Evolutionary conservation across 2,888 invertebrate species (phyloP), one percentile per base, ranked within the genome.

Genomic region (Mongoloraphidia duomilia): DNA sequence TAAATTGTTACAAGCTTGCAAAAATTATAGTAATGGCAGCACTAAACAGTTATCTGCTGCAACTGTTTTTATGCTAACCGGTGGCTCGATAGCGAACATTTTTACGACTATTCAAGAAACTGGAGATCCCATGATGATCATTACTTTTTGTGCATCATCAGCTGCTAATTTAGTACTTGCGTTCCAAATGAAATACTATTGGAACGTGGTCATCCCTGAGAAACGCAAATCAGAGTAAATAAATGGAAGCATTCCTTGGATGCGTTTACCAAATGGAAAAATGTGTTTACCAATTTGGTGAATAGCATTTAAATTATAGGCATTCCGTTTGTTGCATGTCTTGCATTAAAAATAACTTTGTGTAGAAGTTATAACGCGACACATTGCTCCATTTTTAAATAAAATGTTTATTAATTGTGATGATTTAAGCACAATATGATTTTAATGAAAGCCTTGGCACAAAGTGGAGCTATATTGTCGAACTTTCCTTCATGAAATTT

Each of bases 71-170:
- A 71, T 97, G 70, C 72, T 97, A 50, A 86, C 95, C 60, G 79
- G 80, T 45, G 97, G 97, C 14, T 86, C 94, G 11, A 61, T 88
- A 47, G 94, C 95, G 2, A 80, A 98, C 62, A 92, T 99, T 60
- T 97, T 98, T 67, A 98, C 98, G 17, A 94, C 96, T 0, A 79
- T 95, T 43, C 95, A 97, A 70, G 97, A 98, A 70, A 97, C 98
- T 1, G 96, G 95, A 1, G 98, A 98, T 64, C 67, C 63, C 14
- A 80, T 90, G 58, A 80, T 96, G 54, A 82, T 97, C 49, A 60
- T 85, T 9, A 90, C 89, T 17, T 97, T 85, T 66, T 72, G 79
- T 51, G 83, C 82, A 5, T 79, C 90, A 0, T 77, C 81, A 4
- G 65, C 75, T 37, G 79, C 84, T 3, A 98, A 98, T 68, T 84